These are phyloP conservation scores for Epirrhoe tristata DNA, from an alignment of 2,888 invertebrate species.

Conservation along the genomic window DNA sequence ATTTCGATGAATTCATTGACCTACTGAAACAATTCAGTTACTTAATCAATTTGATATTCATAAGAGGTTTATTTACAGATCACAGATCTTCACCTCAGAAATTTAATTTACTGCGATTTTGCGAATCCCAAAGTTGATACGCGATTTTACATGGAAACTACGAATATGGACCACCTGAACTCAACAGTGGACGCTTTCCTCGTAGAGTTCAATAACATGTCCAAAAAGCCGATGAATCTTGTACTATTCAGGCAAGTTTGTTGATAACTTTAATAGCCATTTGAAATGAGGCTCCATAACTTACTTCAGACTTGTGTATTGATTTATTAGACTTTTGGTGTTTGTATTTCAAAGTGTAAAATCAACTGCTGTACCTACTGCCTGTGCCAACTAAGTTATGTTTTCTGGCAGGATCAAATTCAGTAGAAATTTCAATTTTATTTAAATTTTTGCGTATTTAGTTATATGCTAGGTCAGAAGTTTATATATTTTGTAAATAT, in stretches of 20 bases:
- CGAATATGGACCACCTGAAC: slow-evolving; percentile 92
- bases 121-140: slow-evolving; percentile 96
- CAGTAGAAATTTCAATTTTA: background rate
- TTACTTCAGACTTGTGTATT: background rate
- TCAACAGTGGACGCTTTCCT: slow-evolving; percentile 95
- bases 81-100: slow-evolving; percentile 92
- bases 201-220: slow-evolving; percentile 97
- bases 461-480: background rate
- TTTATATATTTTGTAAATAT: background rate
- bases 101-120: slow-evolving; percentile 97
- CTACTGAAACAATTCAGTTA: too few species aligned
- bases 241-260: slow-evolving; percentile 91
- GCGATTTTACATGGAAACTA: slow-evolving; percentile 94
- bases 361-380: background rate
- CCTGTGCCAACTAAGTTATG: background rate
- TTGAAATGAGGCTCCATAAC: background rate
- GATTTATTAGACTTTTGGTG: background rate
- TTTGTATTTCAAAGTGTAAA: background rate
- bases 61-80: slow-evolving; percentile 76
- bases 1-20: background rate
- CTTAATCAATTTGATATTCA: too few species aligned
- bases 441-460: background rate
- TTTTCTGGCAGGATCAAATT: background rate
- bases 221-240: slow-evolving; percentile 98
- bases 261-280: background rate